A percentile compares a stretch with the other conserved stretches of the same genome.
phyloP scores from a whole-genome alignment of 2,797 vertebrate species.

The Oryzias sinensis region DNA sequence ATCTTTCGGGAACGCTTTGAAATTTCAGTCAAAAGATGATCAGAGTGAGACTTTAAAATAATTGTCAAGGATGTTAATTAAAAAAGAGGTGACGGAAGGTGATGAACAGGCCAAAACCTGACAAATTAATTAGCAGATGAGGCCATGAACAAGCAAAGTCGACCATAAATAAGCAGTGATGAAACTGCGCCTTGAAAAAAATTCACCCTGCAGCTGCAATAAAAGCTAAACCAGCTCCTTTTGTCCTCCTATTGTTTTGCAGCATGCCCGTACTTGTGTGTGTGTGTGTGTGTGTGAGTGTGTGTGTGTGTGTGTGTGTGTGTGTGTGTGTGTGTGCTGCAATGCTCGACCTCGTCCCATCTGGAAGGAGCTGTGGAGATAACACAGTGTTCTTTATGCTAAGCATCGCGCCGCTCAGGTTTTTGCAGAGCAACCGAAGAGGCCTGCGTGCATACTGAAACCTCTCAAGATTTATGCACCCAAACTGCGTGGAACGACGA shows the following conservation, averaged over 20 bases:
- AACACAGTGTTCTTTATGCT: slow-evolving; percentile 78
- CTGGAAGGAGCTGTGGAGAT: slow-evolving; percentile 72
- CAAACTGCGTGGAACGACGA: slow-evolving; percentile 14
- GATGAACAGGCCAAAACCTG: not conserved
- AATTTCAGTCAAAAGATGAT: no score
- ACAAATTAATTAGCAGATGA: slow-evolving; percentile 8
- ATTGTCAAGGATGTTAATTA: no score
- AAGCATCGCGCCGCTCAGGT: slow-evolving; percentile 66
- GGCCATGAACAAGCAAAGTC: slow-evolving; percentile 11
- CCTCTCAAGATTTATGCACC: not conserved
- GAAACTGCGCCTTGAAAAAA: slow-evolving; percentile 16
- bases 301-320: slow-evolving; percentile 14
- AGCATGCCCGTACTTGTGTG: not conserved
- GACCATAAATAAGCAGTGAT: slow-evolving; percentile 3
- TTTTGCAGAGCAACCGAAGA: slow-evolving; percentile 71
- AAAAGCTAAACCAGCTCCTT: slow-evolving; percentile 35
- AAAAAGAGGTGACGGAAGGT: not conserved
- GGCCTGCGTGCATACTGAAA: slow-evolving; percentile 46
- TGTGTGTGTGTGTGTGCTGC: slow-evolving; percentile 11
- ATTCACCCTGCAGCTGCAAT: slow-evolving; percentile 23
- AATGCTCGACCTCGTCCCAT: slow-evolving; percentile 59
- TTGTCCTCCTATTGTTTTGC: slow-evolving; percentile 54
- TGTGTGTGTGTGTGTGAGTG: slow-evolving; percentile 9
- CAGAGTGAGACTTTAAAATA: no score
- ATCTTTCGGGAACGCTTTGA: no score